phyloP scores from a whole-genome alignment of 1,140 invertebrate genomes.

The Pararge aegeria region DNA sequence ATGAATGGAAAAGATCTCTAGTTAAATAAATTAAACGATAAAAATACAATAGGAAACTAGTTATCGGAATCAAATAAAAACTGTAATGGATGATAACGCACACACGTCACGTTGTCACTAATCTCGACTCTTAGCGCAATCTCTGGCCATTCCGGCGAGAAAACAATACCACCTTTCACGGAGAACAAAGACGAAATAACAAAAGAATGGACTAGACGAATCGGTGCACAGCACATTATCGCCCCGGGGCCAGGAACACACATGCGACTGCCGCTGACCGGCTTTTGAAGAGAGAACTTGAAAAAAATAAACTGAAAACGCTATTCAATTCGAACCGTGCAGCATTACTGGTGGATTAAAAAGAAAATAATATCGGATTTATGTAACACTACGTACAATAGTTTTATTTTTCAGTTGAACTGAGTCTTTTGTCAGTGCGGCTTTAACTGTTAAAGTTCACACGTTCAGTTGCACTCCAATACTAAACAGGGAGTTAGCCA shows the following conservation, averaged over 20 bases:
- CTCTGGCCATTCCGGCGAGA: conserved; percentile 57
- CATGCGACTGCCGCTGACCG: conserved; percentile 43
- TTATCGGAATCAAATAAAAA: conserved; percentile 18
- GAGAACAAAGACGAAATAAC: conserved; percentile 70
- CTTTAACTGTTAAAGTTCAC: conserved; percentile 45
- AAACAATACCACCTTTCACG: conserved; percentile 73
- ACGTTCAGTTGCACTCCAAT: conserved; percentile 31
- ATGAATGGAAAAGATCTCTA: neutral
- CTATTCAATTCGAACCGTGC: conserved; percentile 34
- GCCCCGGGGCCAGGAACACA: conserved; percentile 43
- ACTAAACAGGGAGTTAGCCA: conserved; percentile 63
- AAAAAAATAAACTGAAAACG: conserved; percentile 37
- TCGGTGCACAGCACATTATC: conserved; percentile 63
- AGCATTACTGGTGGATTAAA: conserved; percentile 34
- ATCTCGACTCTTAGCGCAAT: conserved; percentile 72
- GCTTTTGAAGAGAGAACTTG: conserved; percentile 41
- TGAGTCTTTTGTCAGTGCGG: conserved; percentile 21
- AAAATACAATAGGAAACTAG: neutral
- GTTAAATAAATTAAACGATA: neutral
- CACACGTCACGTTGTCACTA: conserved; percentile 68
- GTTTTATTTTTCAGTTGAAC: conserved; percentile 26
- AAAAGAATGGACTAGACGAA: conserved; percentile 67
- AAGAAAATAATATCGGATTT: conserved; percentile 36
- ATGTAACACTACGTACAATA: conserved; percentile 24
- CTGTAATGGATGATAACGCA: conserved; percentile 27